Base-by-base conservation (phyloP, 2,113 vertebrate species). In the Hiodon alosoides region DNA sequence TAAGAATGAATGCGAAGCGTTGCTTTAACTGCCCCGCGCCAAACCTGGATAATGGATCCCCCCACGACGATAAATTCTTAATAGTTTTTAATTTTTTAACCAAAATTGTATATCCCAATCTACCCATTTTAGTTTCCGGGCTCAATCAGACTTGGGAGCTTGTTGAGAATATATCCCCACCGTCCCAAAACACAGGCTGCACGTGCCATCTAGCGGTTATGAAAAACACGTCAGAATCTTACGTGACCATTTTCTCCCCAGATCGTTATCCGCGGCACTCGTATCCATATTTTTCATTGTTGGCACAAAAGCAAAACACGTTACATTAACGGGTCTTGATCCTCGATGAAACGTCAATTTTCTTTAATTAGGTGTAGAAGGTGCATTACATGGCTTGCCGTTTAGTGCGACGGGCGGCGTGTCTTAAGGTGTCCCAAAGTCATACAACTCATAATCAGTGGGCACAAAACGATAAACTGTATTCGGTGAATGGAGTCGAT, bases 161-260 rank as follows among this genome's bases (percentile, higher is more conserved):
- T 68, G 73, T 47, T 60, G 50, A 62, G 17, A 69, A 57, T 7
- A 55, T 68, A 66, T 51, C 65, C 31, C 72, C 57, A 61, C 76
- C 14, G n/a, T 59, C 66, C 48, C n/a, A 76, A 92, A 90, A 82
- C 73, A 83, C 86, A 87, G 89, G 84, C 69, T 77, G 68, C 83
- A 90, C 77, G 86, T 91, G 89, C 89, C 93, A 86, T 92, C 92
- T 90, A 90, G 92, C 88, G 92, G 83, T 79, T 1, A 14, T 17
- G 77, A 0, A 60, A 77, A 58, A 7, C 53, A 54, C 52, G 14
- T 16, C 47, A 4, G 10, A 16, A 13, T 7, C 50, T 2, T n/a
- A 16, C 14, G 3, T 17, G 54, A 14, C 51, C 71, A 46, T 13
- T 60, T n/a, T 3, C 7, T 48, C 14, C 31, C 14, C 46, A 2